Percentiles rank a stretch among this genome's conserved stretches.
These are phyloP conservation scores for Cantharis nigra DNA, from an alignment of 2,888 invertebrate species.

Conservation along the genomic window DNA sequence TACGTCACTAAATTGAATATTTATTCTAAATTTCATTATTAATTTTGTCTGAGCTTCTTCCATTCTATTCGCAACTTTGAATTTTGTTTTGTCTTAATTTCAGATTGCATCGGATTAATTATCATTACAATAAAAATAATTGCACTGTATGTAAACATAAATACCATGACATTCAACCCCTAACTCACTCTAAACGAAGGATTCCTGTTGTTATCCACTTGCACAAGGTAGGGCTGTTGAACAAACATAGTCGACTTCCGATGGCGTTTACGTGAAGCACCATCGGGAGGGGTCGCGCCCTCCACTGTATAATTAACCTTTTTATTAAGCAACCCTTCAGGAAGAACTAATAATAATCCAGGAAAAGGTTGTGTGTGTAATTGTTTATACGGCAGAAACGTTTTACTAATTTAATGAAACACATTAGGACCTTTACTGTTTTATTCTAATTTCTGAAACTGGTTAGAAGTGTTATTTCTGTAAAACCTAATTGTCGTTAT, in stretches of 20 bases:
- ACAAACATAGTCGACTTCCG: slow-evolving; percentile 39
- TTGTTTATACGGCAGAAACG: slow-evolving; percentile 46
- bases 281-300: slow-evolving; percentile 43
- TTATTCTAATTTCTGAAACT: slow-evolving; percentile 47
- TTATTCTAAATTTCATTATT: background rate
- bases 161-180: slow-evolving; percentile 26
- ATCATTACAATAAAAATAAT: slow-evolving; percentile 13
- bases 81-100: background rate
- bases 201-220: slow-evolving; percentile 25
- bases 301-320: slow-evolving; percentile 50
- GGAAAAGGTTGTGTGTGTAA: slow-evolving; percentile 44
- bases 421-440: slow-evolving; percentile 46
- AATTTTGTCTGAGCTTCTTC: background rate
- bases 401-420: slow-evolving; percentile 50
- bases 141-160: slow-evolving; percentile 6
- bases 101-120: background rate
- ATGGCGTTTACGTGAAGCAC: slow-evolving; percentile 34
- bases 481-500: slow-evolving; percentile 43
- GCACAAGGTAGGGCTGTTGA: slow-evolving; percentile 38
- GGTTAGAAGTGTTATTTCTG: slow-evolving; percentile 45
- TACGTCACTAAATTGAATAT: background rate
- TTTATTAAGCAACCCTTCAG: slow-evolving; percentile 51
- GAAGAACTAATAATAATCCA: slow-evolving; percentile 49
- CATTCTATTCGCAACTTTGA: background rate
- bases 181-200: slow-evolving; percentile 5